Percentiles rank a stretch among this genome's conserved stretches.
Conservation (phyloP, 30 jellyfish, hydroid and myxozoan genomes). For the Mastigias papua region DNA sequence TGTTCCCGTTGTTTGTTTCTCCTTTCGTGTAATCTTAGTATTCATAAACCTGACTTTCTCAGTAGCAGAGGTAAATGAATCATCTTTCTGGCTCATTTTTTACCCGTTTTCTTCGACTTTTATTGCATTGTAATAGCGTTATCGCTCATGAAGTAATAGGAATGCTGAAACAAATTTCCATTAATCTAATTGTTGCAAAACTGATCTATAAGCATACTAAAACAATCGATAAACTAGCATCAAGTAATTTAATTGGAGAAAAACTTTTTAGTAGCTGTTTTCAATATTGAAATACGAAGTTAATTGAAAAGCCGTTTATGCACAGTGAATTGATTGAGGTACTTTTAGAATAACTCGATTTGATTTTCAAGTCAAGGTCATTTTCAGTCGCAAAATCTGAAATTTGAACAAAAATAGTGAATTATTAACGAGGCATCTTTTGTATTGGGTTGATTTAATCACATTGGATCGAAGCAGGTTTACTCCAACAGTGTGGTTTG, state of each 20-base stretch:
- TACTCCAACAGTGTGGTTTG: slow-evolving; percentile 18
- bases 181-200: background rate
- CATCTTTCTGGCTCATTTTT: background rate
- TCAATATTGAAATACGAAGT: slow-evolving; percentile 6
- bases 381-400: slow-evolving; percentile 55
- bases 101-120: background rate
- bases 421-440: slow-evolving; percentile 20
- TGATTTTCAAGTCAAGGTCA: slow-evolving; percentile 57
- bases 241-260: background rate
- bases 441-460: slow-evolving; percentile 5
- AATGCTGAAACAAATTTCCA: background rate
- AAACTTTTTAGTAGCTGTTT: slow-evolving; percentile 15
- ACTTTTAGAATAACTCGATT: slow-evolving; percentile 38
- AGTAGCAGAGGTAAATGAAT: no score
- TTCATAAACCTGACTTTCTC: no score
- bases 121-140: background rate
- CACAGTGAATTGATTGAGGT: slow-evolving; percentile 13
- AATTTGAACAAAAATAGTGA: slow-evolving; percentile 18
- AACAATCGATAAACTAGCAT: slow-evolving; percentile 9
- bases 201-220: background rate
- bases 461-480: slow-evolving; percentile 32
- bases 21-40: no score
- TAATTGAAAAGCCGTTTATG: slow-evolving; percentile 19
- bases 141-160: background rate
- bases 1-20: no score